Base-by-base conservation (phyloP, 2,797 vertebrate genomes). In the Lagodon rhomboides region DNA sequence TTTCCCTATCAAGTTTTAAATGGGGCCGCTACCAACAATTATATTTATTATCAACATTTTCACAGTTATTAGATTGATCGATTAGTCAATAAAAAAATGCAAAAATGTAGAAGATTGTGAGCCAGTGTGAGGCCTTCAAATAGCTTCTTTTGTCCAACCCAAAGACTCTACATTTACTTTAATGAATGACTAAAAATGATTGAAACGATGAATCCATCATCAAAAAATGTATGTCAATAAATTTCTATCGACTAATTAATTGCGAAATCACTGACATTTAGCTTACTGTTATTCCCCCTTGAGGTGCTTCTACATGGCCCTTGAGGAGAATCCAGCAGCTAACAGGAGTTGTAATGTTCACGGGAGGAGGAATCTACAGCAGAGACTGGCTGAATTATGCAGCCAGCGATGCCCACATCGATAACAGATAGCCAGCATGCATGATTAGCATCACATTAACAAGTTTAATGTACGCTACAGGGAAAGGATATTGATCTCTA, bases 371-470 rank as follows among this genome's bases (percentile, higher is more conserved):
- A 72, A 41, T 56, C 16, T 49, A 0, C 61, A 54, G 62, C 3
- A 23, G 27, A 69, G 17, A 47, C 41, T 22, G 4, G 2, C n/a
- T 79, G 62, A 77, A 69, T 67, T 55, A 75, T 67, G 73, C 71
- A 74, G 46, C 56, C 53, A 54, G 38, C 3, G 8, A 60, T 43
- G 43, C 38, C 69, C 2, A 0, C 25, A 43, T 66, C 25, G n/a
- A 77, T 79, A 75, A 55, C 71, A 38, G 61, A 62, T 62, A 73
- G 56, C 58, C 34, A 49, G 43, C 49, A n/a, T 67, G 38, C 63
- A 49, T 0, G 20, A 61, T 77, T 59, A 80, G 79, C 60, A 60
- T 77, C 68, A 62, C 70, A 67, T 82, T 72, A 79, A 66, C 75
- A 68, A 34, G 27, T 64, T 73, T 44, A 59, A 56, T 63, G 12